phyloP scores from a whole-genome alignment of 2,797 vertebrate genomes.

The Schizopygopsis malacanthus region DNA sequence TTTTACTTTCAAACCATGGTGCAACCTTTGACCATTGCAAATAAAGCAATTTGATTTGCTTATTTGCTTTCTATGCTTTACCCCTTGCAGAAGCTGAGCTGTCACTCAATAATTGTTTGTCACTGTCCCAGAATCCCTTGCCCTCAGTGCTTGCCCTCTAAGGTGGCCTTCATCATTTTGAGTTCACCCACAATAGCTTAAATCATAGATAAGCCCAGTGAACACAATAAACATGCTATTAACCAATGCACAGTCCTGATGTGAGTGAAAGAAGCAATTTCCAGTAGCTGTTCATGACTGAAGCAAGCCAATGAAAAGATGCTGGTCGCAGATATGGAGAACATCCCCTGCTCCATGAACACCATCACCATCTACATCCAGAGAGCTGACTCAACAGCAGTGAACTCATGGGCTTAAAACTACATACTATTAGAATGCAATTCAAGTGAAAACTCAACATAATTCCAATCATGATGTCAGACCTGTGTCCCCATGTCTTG shows the following conservation, averaged over 20 bases:
- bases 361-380: not conserved
- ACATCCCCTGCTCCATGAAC: not conserved
- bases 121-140: constrained; percentile 76
- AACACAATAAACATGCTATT: constrained; percentile 25
- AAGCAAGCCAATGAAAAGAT: constrained; percentile 38
- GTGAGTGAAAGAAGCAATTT: constrained; percentile 38
- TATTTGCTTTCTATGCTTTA: constrained; percentile 53
- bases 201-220: constrained; percentile 21
- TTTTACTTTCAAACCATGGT: constrained; percentile 47
- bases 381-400: not conserved
- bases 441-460: not conserved
- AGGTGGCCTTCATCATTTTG: constrained; percentile 70
- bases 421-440: not conserved
- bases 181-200: constrained; percentile 39
- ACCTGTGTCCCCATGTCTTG: no score
- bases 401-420: not conserved
- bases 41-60: constrained; percentile 72
- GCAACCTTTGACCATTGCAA: constrained; percentile 73
- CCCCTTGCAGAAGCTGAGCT: constrained; percentile 43
- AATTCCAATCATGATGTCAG: not conserved
- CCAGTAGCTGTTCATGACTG: constrained; percentile 32
- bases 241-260: not conserved
- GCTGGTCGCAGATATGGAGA: constrained; percentile 1
- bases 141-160: constrained; percentile 68
- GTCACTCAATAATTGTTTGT: constrained; percentile 70